Evolutionary conservation across 1,140 invertebrate species (phyloP), one percentile per base, ranked within the genome.

Genomic region (Drosophila malerkotliana): DNA sequence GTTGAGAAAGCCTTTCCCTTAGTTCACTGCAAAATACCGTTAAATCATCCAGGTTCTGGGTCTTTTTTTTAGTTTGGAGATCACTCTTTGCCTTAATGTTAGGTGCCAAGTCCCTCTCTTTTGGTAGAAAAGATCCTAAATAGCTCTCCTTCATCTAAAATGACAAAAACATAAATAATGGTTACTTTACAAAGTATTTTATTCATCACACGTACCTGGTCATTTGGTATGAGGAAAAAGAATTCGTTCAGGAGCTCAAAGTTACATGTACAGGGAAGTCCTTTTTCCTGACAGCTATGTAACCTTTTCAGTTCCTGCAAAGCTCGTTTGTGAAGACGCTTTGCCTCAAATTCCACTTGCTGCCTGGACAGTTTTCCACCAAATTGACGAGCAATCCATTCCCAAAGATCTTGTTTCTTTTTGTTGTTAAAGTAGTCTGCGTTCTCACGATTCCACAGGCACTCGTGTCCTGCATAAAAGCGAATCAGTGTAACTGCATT

Each of bases 381-480:
- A 52, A 72, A 69, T 5, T 72, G 63, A 18, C 48, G 57, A 8
- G 63, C n/a, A 30, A 69, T 48, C 63, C 68, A 72, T 26, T 8
- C 10, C 68, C 63, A 69, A 30, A 72, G 53, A 10, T 2, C 1
- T 3, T 24, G 24, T 1, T 21, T 39, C 28, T 69, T 69, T 0
- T 2, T 30, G 3, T 26, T 8, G 18, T 72, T 60, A 45, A 24
- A 14, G 18, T 69, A 72, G 8, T 72, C 64, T 8, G n/a, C 48
- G 26, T 60, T 49, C 4, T 12, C n/a, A 12, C 44, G 21, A 32
- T 72, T 69, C 64, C 69, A 72, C 4, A 72, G 64, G 14, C 69
- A 72, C 30, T 72, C 69, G 41, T 69, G 69, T 1, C 69, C 69
- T 8, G 54, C 54, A 48, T 72, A 72, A 12, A 72, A 72, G 12